Percentiles rank a stretch among this genome's conserved stretches.
Conservation (phyloP, 1,140 invertebrate genomes). For the Eciton burchellii region DNA sequence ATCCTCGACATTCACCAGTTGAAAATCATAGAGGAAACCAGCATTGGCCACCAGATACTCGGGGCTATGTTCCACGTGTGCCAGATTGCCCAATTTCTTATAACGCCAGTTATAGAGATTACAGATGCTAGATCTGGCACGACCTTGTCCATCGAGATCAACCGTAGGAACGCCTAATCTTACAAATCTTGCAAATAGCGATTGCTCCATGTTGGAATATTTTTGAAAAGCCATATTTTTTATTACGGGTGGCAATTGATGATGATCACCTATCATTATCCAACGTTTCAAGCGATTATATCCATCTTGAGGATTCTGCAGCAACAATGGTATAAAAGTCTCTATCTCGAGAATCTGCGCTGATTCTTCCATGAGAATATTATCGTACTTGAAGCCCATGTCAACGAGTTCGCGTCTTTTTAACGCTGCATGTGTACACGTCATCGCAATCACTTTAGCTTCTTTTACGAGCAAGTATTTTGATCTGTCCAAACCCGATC, state of each 20-base stretch:
- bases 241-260: slow-evolving; percentile 99
- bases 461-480: slow-evolving; percentile 99
- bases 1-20: slow-evolving; percentile 98
- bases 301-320: slow-evolving; percentile 99
- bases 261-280: slow-evolving; percentile 99
- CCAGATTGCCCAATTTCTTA: slow-evolving; percentile 96
- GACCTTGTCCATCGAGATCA: slow-evolving; percentile 98
- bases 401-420: slow-evolving; percentile 98
- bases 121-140: slow-evolving; percentile 96
- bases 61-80: slow-evolving; percentile 92
- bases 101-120: slow-evolving; percentile 99
- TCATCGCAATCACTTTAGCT: slow-evolving; percentile 99
- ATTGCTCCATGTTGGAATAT: slow-evolving; percentile 99
- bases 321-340: slow-evolving; percentile 98
- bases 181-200: slow-evolving; percentile 98
- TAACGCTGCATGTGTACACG: slow-evolving; percentile 99
- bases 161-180: slow-evolving; percentile 98
- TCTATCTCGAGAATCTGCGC: slow-evolving; percentile 99
- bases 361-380: slow-evolving; percentile 99
- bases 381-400: slow-evolving; percentile 98
- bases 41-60: slow-evolving; percentile 97
- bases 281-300: slow-evolving; percentile 98
- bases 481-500: slow-evolving; percentile 97
- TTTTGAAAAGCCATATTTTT: slow-evolving; percentile 99
- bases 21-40: slow-evolving; percentile 97